These are phyloP conservation scores for Lemur catta DNA, from an alignment of 2,797 vertebrate species.

Conservation along the genomic window DNA sequence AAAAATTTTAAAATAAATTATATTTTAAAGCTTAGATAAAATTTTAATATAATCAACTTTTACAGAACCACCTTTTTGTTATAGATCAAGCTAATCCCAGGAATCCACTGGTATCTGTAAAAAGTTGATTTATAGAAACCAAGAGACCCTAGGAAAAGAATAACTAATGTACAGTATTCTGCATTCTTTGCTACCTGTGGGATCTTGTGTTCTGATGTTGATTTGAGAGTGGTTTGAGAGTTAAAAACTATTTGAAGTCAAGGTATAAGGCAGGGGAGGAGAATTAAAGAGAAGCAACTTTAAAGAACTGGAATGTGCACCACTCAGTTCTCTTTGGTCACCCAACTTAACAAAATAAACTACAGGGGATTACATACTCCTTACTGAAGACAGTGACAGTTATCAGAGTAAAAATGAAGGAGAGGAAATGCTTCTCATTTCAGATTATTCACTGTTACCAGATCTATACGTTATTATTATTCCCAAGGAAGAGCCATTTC, in stretches of 20 bases:
- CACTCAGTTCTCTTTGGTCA: not conserved
- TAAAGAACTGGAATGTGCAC: not conserved
- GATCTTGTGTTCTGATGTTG: not conserved
- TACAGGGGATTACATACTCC: not conserved
- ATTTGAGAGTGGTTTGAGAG: not conserved
- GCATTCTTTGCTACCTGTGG: not conserved
- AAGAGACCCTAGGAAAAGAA: not conserved
- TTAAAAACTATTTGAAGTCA: not conserved
- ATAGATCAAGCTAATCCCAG: not conserved
- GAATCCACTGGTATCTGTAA: not conserved
- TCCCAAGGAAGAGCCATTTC: not conserved
- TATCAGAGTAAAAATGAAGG: not conserved
- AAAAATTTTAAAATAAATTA: not conserved
- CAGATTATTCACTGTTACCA: slow-evolving; percentile 1
- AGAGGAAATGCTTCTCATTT: slow-evolving; percentile 19
- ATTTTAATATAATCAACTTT: not conserved
- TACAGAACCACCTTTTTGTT: slow-evolving; percentile 10
- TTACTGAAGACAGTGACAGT: not conserved
- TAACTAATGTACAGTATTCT: not conserved
- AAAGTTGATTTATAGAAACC: not conserved
- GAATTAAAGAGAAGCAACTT: not conserved
- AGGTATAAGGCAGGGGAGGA: not conserved
- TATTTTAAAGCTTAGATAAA: slow-evolving; percentile 28
- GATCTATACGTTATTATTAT: slow-evolving; percentile 1
- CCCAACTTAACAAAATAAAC: not conserved